Conservation (phyloP, 2,888 invertebrate genomes). For the Drosophila buzzatii region DNA sequence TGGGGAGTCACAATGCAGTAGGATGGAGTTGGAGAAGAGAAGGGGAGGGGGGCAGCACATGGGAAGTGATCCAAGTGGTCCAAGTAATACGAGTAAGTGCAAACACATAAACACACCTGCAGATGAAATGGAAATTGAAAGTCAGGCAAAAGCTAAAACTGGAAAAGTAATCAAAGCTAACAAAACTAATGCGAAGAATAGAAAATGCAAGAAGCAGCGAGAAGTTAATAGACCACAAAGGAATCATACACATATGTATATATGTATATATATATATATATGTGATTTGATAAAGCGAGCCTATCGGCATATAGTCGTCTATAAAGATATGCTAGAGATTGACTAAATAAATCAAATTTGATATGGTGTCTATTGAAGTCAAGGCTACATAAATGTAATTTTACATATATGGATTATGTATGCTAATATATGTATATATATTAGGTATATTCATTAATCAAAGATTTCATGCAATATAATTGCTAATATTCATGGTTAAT, state of each 20-base stretch:
- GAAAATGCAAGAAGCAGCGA: background rate
- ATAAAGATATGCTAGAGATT: background rate
- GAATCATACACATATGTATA: background rate
- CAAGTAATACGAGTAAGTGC: constrained; percentile 27
- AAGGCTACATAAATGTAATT: background rate
- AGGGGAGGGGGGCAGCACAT: background rate
- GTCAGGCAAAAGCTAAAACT: constrained; percentile 7
- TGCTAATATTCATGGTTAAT: background rate
- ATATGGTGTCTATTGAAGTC: background rate
- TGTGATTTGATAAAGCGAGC: background rate
- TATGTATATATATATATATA: too few species aligned
- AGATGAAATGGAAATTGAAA: constrained; percentile 28
- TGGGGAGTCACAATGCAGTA: background rate
- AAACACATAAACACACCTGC: constrained; percentile 27
- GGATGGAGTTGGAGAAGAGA: background rate
- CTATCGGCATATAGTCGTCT: background rate
- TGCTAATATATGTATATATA: background rate
- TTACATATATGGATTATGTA: too few species aligned
- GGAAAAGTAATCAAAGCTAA: constrained; percentile 2
- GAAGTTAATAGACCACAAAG: background rate
- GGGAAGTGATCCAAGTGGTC: constrained; percentile 4
- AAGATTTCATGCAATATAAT: background rate
- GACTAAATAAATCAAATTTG: constrained; percentile 7
- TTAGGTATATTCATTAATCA: background rate
- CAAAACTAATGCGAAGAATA: background rate